A percentile compares a stretch with the other conserved stretches of the same genome.
These are phyloP conservation scores for Lacerta viridis DNA, from an alignment of 2,797 vertebrate genomes.

Conservation along the genomic window DNA sequence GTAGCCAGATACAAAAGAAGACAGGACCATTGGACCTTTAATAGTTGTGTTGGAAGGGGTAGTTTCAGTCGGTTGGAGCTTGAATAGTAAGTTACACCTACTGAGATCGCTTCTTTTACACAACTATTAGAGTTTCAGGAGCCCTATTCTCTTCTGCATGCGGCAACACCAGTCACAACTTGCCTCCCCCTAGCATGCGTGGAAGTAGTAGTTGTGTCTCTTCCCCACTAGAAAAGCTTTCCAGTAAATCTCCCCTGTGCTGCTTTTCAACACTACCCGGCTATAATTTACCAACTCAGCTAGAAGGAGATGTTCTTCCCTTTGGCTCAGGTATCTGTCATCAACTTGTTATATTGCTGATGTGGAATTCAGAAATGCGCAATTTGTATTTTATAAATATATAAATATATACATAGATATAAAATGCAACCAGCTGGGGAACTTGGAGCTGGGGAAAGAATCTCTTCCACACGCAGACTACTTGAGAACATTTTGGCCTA, in stretches of 20 bases:
- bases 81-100: too few species aligned
- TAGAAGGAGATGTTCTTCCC: neutral
- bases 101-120: too few species aligned
- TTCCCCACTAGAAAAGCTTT: neutral
- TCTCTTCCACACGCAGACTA: neutral
- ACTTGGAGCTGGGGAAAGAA: neutral
- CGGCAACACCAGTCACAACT: too few species aligned
- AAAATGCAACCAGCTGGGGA: neutral
- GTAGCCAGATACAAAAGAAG: too few species aligned
- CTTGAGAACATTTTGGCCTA: slow-evolving; percentile 4
- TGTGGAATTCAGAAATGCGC: slow-evolving; percentile 8
- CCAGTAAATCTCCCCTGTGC: neutral
- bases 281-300: neutral
- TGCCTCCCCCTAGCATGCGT: too few species aligned
- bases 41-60: too few species aligned
- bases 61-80: too few species aligned
- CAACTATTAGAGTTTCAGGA: too few species aligned
- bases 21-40: too few species aligned
- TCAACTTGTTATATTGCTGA: neutral
- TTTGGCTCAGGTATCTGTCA: neutral
- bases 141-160: too few species aligned
- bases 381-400: neutral
- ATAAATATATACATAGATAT: neutral
- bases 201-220: neutral
- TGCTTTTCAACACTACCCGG: neutral